phyloP scores from a whole-genome alignment of 1,140 invertebrate genomes.

The Calephelis nemesis region DNA sequence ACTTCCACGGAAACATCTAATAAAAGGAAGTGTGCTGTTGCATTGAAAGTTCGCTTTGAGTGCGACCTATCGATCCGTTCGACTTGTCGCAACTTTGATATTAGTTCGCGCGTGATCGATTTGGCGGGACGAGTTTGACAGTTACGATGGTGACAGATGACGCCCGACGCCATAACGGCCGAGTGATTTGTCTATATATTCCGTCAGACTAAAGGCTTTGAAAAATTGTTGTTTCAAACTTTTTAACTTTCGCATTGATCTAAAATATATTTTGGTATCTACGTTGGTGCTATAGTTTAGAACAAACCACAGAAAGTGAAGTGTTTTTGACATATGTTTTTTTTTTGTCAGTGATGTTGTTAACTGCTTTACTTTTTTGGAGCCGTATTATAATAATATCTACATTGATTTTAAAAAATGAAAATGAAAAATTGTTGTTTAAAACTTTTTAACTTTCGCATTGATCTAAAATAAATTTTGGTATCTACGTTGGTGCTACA shows the following conservation, averaged over 20 bases:
- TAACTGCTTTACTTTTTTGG: no score
- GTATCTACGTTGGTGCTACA: not conserved
- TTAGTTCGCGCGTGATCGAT: conserved; percentile 74
- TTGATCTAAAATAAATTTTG: not conserved
- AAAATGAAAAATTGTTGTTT: conserved; percentile 26
- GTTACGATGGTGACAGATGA: conserved; percentile 72
- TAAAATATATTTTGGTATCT: conserved; percentile 1
- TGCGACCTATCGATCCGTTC: conserved; percentile 48
- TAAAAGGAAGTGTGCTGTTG: conserved; percentile 54
- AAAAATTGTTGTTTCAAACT: conserved; percentile 25
- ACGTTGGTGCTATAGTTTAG: not conserved
- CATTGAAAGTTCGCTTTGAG: conserved; percentile 46
- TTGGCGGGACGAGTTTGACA: conserved; percentile 64
- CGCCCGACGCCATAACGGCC: conserved; percentile 59
- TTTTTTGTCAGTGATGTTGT: no score
- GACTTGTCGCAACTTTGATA: conserved; percentile 69
- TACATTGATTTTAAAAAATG: no score
- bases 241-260: conserved; percentile 10
- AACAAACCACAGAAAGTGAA: no score
- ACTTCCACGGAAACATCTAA: conserved; percentile 64
- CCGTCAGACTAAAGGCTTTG: conserved; percentile 24
- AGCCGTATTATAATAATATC: no score
- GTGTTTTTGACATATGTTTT: no score
- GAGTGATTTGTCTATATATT: conserved; percentile 67
- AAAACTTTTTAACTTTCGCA: conserved; percentile 20